phyloP scores from a whole-genome alignment of 1,140 invertebrate species.

The Caenorhabditis tropicalis region DNA sequence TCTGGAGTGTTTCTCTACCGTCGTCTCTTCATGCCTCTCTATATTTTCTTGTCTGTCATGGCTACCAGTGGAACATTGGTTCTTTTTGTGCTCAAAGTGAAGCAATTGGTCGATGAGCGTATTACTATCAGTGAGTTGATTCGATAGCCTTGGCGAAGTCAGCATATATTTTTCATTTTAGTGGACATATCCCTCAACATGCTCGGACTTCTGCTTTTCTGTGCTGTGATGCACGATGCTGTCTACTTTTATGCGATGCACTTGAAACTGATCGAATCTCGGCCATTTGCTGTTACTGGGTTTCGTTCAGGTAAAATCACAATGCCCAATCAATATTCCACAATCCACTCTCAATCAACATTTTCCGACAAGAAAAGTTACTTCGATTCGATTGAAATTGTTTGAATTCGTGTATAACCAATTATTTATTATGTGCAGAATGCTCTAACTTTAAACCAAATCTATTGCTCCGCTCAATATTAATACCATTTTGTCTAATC shows the following conservation, averaged over 20 bases:
- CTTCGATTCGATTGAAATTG: background rate
- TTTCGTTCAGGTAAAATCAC: background rate
- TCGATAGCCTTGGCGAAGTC: background rate
- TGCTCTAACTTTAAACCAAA: background rate
- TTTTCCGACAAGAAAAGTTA: background rate
- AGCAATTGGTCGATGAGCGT: background rate
- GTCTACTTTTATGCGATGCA: constrained; percentile 23
- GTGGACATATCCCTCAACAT: constrained; percentile 31
- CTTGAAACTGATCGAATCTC: background rate
- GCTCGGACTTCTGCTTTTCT: constrained; percentile 4
- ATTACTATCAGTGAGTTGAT: background rate
- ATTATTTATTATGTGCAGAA: background rate
- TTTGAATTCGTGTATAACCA: background rate
- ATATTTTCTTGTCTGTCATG: background rate
- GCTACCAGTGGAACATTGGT: background rate
- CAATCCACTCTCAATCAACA: background rate
- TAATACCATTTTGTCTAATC: background rate
- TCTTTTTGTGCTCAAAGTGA: constrained; percentile 1
- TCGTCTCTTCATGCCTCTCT: constrained; percentile 10
- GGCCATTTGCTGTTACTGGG: background rate
- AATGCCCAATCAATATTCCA: background rate
- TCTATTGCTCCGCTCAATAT: constrained; percentile 9
- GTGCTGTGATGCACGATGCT: background rate
- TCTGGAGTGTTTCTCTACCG: background rate
- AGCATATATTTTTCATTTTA: background rate